Base-by-base conservation (phyloP, 2,113 vertebrate genomes). In the Dipodomys stephensi region DNA sequence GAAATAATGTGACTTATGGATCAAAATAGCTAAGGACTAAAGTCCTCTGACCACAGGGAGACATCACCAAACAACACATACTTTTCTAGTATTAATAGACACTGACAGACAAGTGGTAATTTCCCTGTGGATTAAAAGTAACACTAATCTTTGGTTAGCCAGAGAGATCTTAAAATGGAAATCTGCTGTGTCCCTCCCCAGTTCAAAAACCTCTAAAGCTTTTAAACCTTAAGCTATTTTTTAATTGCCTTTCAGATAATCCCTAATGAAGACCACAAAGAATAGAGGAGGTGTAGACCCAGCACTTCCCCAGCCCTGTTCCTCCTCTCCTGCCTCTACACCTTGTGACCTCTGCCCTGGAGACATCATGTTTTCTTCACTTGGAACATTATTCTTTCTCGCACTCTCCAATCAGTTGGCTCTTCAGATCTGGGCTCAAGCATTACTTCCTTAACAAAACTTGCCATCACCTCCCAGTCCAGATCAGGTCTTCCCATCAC, bases 71-170 rank as follows among this genome's bases (percentile, higher is more conserved):
- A 57, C 49, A 57, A 15, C 83, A 27, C 5, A 62, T 1, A 16
- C 80, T 85, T 86, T 89, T 49, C 30, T 22, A 5, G 53, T 87
- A 57, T 83, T 44, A 23, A 72, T 35, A 35, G 35, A 35, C 35
- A 35, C 35, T 35, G 35, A 35, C 35, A 35, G 35, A 20, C 64
- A 60, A 86, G 20, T 65, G 22, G 65, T n/a, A 77, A 73, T 93
- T 89, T 81, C 35, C 69, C 77, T 57, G 32, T 60, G 68, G 73
- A 65, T 82, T 79, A 90, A 90, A 86, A 93, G 74, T 71, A 46
- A 72, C n/a, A 62, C 67, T 35, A 6, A 44, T 64, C 65, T 86
- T 90, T 82, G 35, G 71, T 76, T 65, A 88, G n/a, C 46, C 71
- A 94, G 62, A 78, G 79, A 91, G 25, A 73, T 80, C 19, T 76